Conservation (phyloP, 2,797 vertebrate species). For the Ispidina picta region DNA sequence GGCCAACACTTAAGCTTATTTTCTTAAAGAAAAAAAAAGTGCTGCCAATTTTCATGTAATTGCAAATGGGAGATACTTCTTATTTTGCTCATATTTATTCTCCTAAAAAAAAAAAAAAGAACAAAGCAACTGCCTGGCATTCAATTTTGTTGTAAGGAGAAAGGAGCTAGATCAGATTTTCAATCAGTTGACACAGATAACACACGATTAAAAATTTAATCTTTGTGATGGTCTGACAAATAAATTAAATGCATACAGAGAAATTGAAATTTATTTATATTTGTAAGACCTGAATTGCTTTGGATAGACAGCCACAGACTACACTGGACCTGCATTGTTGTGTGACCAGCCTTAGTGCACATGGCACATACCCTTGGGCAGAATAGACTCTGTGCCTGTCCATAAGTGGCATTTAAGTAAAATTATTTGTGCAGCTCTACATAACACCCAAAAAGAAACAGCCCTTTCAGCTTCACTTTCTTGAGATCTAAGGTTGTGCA, state of each 20-base stretch:
- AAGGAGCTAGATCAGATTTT: not conserved
- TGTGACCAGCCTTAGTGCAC: not conserved
- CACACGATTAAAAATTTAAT: not conserved
- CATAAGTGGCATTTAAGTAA: not conserved
- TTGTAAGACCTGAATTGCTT: not conserved
- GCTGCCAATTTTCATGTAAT: not conserved
- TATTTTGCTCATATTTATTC: not conserved
- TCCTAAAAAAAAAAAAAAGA: not conserved
- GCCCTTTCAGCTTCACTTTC: not conserved
- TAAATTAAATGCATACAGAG: not conserved
- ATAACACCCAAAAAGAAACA: not conserved
- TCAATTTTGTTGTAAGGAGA: not conserved
- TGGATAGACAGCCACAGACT: not conserved
- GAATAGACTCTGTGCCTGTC: not conserved
- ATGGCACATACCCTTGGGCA: not conserved
- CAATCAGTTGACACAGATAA: not conserved
- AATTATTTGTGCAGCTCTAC: not conserved
- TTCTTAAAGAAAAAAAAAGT: not conserved
- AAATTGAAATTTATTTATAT: not conserved
- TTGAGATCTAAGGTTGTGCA: not conserved
- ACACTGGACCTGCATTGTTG: not conserved
- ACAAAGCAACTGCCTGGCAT: not conserved
- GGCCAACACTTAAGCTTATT: not conserved
- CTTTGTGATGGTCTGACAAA: not conserved
- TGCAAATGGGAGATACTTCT: not conserved